Conservation (phyloP, 2,113 vertebrate species). For the Ceratotherium simum region DNA sequence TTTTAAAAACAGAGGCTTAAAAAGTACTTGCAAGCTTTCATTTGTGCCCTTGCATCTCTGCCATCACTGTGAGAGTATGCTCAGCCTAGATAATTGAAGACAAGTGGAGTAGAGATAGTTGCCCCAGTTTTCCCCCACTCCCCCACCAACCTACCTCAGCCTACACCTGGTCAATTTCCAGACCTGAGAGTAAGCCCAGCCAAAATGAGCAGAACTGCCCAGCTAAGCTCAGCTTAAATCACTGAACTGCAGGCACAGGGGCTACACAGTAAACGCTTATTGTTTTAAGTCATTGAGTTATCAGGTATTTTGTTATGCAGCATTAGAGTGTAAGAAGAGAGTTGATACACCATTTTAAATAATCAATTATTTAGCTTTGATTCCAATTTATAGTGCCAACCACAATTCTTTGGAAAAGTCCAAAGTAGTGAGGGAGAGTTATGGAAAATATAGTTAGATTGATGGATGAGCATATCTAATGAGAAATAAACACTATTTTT, state of each 20-base stretch:
- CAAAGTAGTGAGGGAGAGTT: neutral
- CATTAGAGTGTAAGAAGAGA: neutral
- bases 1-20: neutral
- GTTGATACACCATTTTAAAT: neutral
- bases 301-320: neutral
- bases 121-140: neutral
- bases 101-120: neutral
- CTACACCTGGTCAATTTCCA: neutral
- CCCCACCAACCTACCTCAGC: neutral
- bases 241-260: neutral
- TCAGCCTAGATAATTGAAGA: neutral
- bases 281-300: neutral
- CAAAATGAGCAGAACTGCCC: neutral
- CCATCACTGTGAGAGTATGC: neutral
- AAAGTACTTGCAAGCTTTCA: neutral
- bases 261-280: neutral
- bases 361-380: neutral
- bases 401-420: neutral
- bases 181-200: neutral
- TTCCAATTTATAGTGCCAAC: neutral
- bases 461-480: neutral
- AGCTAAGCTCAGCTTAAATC: neutral
- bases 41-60: neutral
- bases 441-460: neutral
- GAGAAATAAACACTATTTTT: neutral